Percentiles rank a stretch among this genome's conserved stretches.
Evolutionary conservation across 2,113 vertebrate genomes (phyloP).

Genomic region (Micromys minutus): DNA sequence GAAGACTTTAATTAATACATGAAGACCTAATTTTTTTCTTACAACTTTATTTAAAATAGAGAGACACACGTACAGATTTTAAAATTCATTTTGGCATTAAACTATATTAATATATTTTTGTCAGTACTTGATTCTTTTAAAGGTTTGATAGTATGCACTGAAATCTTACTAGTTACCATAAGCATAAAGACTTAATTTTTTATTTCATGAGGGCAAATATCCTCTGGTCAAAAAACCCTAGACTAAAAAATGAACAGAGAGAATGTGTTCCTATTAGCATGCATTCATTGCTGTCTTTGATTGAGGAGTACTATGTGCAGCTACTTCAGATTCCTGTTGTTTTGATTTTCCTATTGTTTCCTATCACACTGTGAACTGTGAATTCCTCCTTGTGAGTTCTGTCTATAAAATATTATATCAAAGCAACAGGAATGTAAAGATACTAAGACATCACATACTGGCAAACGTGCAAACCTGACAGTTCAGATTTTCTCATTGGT

Average conservation of each 20-base stretch:
- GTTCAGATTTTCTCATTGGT: neutral
- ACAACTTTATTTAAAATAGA: no score
- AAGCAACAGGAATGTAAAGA: neutral
- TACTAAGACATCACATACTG: neutral
- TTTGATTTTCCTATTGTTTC: neutral
- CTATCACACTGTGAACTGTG: neutral
- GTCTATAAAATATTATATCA: neutral
- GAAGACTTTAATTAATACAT: neutral
- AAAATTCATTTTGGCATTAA: no score
- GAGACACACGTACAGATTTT: no score
- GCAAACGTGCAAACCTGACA: neutral
- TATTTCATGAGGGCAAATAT: neutral
- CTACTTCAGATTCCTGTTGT: neutral
- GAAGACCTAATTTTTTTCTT: no score
- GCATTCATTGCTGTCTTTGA: no score
- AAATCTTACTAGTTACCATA: no score
- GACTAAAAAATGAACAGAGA: neutral
- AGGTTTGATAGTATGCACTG: no score
- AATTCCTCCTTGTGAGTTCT: neutral
- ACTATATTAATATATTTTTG: no score
- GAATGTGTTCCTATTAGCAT: neutral
- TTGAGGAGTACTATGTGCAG: neutral
- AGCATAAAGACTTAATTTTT: neutral
- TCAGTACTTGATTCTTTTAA: no score
- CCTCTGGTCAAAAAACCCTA: no score